Base-by-base conservation (phyloP, 1,140 invertebrate genomes). In the Drosophila grimshawi region DNA sequence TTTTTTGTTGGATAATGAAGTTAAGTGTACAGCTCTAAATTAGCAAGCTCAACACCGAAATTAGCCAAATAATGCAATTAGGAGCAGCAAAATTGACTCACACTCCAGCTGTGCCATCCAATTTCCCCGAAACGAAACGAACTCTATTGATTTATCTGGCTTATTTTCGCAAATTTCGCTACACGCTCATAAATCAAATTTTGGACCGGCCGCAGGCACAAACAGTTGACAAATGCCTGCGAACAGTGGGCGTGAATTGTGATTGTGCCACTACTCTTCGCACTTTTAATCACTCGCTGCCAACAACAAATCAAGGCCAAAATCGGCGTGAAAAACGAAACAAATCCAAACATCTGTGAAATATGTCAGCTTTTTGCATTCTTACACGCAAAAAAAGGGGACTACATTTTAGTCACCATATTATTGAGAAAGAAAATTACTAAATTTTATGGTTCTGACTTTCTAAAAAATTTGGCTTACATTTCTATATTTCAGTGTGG, bases 141-240 rank as follows among this genome's bases (percentile, higher is more conserved):
- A n/a, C 5, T 30, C 39, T 63, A 76, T 78, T 76, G 72, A 76
- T 71, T 72, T 66, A 53, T 59, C 19, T 72, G 41, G 29, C 41
- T 52, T 63, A 48, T 59, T 61, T 76, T 41, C 45, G 74, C 41
- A 55, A 56, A 64, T 64, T 56, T 45, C 62, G 62, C 51, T 56
- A 43, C 45, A 51, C 49, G 48, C 76, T 76, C 76, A 79, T 79
- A 79, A 79, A 79, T 79, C 76, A 79, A 63, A 67, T 79, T 76
- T 76, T 76, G 52, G 73, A 46, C 52, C 41, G 41, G 59, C 72
- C 76, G 45, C 65, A 78, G 53, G 30, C 43, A n/a, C 76, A 76
- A 76, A 57, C 73, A 74, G 76, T 76, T 79, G 76, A 76, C 76
- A 75, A 75, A 78, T 78, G 72, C 61, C 30, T 41, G 27, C 29